Evolutionary conservation across 2,113 vertebrate genomes (phyloP).

Genomic region (Lamprologus ornatipinnis): DNA sequence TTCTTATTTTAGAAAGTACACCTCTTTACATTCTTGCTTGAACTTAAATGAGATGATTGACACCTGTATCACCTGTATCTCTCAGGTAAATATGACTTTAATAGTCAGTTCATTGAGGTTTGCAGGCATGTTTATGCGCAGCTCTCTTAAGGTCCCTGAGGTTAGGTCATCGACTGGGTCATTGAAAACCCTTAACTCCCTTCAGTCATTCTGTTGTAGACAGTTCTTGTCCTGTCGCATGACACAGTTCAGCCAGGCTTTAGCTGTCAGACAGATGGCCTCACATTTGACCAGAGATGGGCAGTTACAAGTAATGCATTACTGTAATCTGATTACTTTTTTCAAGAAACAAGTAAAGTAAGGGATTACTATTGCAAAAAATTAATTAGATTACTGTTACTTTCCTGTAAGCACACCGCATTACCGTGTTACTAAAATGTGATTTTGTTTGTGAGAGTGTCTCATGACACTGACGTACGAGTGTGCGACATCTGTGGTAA

Average conservation of each 20-base stretch:
- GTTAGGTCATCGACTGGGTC: background rate
- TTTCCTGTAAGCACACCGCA: background rate
- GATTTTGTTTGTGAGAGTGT: background rate
- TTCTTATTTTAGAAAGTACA: background rate
- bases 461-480: background rate
- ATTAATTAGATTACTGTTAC: background rate
- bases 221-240: background rate
- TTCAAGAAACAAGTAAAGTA: background rate
- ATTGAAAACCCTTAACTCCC: background rate
- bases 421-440: background rate
- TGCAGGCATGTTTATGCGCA: background rate
- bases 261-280: background rate
- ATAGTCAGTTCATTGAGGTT: background rate
- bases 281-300: background rate
- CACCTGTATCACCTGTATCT: background rate
- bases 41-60: background rate
- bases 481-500: background rate
- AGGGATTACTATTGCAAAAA: background rate
- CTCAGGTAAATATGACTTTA: background rate
- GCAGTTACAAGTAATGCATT: background rate
- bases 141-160: background rate
- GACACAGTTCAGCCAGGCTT: background rate
- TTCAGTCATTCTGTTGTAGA: background rate
- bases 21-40: background rate
- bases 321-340: background rate